Conservation (phyloP, 1,140 invertebrate species). For the Drosophila nigromelanica region DNA sequence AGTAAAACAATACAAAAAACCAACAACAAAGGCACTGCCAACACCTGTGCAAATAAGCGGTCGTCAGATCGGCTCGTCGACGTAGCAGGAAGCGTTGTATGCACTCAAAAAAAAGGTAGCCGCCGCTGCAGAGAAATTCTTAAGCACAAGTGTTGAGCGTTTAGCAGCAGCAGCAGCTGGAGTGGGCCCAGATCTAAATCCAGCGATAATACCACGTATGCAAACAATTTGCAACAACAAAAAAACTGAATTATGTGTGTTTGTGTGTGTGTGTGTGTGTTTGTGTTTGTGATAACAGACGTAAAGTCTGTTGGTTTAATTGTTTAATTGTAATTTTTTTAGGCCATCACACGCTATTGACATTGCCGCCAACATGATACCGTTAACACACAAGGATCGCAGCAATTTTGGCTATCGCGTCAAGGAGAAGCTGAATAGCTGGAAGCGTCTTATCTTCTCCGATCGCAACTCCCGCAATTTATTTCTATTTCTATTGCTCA, state of each 20-base stretch:
- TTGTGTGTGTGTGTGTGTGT: constrained; percentile 19
- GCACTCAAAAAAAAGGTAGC: constrained; percentile 40
- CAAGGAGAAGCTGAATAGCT: constrained; percentile 89
- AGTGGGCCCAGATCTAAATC: constrained; percentile 38
- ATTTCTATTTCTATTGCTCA: constrained; percentile 96
- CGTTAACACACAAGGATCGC: constrained; percentile 91
- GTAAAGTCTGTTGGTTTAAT: constrained; percentile 12
- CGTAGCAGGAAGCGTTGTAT: constrained; percentile 55
- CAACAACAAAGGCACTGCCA: constrained; percentile 18
- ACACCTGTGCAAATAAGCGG: constrained; percentile 62
- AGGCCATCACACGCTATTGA: constrained; percentile 13
- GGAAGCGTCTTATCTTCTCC: constrained; percentile 94
- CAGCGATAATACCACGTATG: constrained; percentile 76
- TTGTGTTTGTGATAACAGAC: constrained; percentile 49
- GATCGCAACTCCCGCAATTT: constrained; percentile 97
- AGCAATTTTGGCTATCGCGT: constrained; percentile 87
- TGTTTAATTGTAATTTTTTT: neutral
- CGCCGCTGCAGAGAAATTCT: constrained; percentile 51
- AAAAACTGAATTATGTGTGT: constrained; percentile 11
- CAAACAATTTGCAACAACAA: constrained; percentile 56
- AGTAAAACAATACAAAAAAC: constrained; percentile 31
- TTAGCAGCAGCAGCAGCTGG: constrained; percentile 40
- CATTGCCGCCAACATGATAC: constrained; percentile 84
- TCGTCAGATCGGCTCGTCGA: constrained; percentile 11
- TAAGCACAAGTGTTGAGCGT: constrained; percentile 31